Base-by-base conservation (phyloP, 30 jellyfish, hydroid and myxozoan species). In the Aurelia sp. region DNA sequence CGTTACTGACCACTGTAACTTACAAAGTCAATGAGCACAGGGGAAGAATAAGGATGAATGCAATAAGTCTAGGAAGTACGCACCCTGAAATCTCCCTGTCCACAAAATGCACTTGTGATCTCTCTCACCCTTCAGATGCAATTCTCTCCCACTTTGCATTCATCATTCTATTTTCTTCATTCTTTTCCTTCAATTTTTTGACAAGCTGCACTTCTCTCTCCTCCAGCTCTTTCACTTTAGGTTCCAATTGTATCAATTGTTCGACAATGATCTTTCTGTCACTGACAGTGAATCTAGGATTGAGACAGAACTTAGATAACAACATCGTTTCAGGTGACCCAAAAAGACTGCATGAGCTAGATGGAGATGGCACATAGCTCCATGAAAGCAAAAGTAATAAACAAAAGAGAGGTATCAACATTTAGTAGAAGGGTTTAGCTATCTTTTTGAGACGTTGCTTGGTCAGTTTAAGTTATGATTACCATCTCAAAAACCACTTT, bases 211-310 rank as follows among this genome's bases (percentile, higher is more conserved):
- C 18, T 57, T 84, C 93, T 16, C 59, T 50, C 4, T 61, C 50
- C 35, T 84, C 88, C 61, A 84, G 81, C 19, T 41, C 68, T 44
- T 20, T 62, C 24, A 84, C 82, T 13, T 52, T 74, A 68, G 75
- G 74, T 62, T 84, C 93, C 38, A 84, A 66, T 27, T 17, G 21
- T 6, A 72, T 57, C 22, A 73, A 67, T 50, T 84, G 38, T 72
- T 44, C 18, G 88, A 58, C n/a, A 84, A 76, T 11, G 48, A 41
- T 53, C 35, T 84, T 31, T 84, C 93, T 44, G 88, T 73, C 12
- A 84, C 40, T 22, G 18, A 63, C 58, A 84, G 50, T 16, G 92
- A 82, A 55, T 82, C 92, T 82, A 75, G 15, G 57, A 38, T 16
- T 4, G 52, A 13, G 8, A 35, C 75, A 76, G 8, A 4, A 44